Base-by-base conservation (phyloP, 1,140 invertebrate species). In the Argopecten irradians region DNA sequence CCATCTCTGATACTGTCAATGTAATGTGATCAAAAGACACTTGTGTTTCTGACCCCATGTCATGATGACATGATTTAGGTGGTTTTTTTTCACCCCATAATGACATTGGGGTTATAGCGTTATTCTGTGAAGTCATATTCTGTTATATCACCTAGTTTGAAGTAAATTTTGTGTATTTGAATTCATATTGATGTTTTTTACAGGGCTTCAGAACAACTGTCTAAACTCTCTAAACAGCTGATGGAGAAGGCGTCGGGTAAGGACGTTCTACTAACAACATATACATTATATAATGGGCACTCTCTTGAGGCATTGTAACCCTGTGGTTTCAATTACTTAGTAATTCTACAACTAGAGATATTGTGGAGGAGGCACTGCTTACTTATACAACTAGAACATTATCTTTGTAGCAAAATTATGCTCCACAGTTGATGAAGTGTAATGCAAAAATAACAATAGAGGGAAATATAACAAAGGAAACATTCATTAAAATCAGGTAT, bases 191-290 rank as follows among this genome's bases (percentile, higher is more conserved):
- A 36, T 87, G 36, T 43, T 32, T 35, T 84, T 92, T 91, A 36
- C 86, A 94, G 94, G 19, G 91, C 93, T 0, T 92, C 92, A 89
- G 92, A 94, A 88, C 93, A 94, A 82, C 86, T 94, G 28, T 87
- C 86, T 13, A 91, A 92, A 82, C 84, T 93, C 28, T 88, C 91
- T 1, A 92, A 89, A 82, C 90, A 92, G 34, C 87, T 94, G 1
- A 94, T 93, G 88, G 92, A 94, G 39, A 92, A 92, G 84, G 93
- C 92, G 32, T 86, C 87, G 22, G 93, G 93, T 93, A 87, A 89
- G 71, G 35, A 36, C 3, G 16, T 34, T 0, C 34, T 35, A 46
- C 0, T 11, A 35, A 82, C 0, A 19, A 41, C 19, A 85, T 34
- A n/a, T 22, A n/a, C 33, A 39, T 36, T 36, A 7, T 39, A 19